phyloP scores from a whole-genome alignment of 2,797 vertebrate genomes.

The Eurystomus glaucurus region DNA sequence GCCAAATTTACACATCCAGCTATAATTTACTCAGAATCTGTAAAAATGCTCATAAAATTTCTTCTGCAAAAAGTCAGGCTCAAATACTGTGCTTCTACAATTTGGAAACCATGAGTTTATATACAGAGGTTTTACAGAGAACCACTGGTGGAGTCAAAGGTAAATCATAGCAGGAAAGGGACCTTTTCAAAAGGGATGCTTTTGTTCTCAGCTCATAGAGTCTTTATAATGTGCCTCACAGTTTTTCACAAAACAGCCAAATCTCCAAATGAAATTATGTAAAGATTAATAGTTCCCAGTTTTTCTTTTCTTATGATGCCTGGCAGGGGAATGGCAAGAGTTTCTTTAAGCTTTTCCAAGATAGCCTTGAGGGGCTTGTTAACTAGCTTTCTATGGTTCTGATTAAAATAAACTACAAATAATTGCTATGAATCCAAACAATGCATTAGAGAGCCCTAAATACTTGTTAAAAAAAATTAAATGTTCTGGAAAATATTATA shows the following conservation, averaged over 20 bases:
- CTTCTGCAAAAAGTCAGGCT: neutral
- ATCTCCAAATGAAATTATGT: neutral
- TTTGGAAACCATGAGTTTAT: neutral
- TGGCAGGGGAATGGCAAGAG: slow-evolving; percentile 9
- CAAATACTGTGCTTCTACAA: neutral
- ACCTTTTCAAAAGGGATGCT: neutral
- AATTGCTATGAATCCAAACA: slow-evolving; percentile 2
- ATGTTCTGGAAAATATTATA: slow-evolving; percentile 23
- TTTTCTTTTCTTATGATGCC: slow-evolving; percentile 12
- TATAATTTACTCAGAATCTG: neutral
- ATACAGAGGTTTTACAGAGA: neutral
- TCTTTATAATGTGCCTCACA: neutral
- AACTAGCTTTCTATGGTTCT: neutral
- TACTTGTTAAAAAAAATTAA: slow-evolving; percentile 14
- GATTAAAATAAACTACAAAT: slow-evolving; percentile 57
- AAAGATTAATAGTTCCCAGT: neutral
- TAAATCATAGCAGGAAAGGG: neutral
- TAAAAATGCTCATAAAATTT: neutral
- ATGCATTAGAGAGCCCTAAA: slow-evolving; percentile 12
- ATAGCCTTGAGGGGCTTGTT: slow-evolving; percentile 32
- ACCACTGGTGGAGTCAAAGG: neutral
- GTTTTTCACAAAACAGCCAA: neutral
- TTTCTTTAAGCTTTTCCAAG: slow-evolving; percentile 33
- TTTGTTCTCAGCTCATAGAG: neutral
- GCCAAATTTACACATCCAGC: neutral